Evolutionary conservation across 2,113 vertebrate genomes (phyloP).

Genomic region (Anthoscopus minutus): DNA sequence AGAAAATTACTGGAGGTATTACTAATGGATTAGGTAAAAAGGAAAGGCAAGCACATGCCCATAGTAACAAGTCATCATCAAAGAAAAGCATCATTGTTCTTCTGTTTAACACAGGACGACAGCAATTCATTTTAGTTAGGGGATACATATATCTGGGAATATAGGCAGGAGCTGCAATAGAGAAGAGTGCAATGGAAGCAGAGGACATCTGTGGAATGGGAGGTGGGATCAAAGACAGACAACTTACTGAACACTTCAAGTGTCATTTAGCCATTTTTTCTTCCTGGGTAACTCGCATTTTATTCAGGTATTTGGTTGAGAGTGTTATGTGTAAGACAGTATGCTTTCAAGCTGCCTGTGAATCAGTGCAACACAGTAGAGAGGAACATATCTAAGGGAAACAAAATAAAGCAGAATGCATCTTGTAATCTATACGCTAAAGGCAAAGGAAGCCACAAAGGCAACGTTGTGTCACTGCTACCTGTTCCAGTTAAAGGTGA

Average conservation of each 20-base stretch:
- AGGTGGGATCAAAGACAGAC: neutral
- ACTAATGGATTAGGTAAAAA: neutral
- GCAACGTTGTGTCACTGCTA: neutral
- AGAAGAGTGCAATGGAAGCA: constrained; percentile 13
- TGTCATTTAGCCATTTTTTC: constrained; percentile 46
- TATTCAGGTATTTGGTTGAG: neutral
- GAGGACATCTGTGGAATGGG: constrained; percentile 20
- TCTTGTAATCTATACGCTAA: constrained; percentile 32
- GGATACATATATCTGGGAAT: neutral
- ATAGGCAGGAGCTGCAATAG: neutral
- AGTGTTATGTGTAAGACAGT: constrained; percentile 11
- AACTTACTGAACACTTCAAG: neutral
- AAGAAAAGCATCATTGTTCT: constrained; percentile 43
- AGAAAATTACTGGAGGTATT: neutral
- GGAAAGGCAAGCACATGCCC: neutral
- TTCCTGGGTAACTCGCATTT: neutral
- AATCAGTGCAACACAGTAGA: neutral
- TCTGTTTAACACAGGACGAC: neutral
- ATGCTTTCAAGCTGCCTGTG: constrained; percentile 30
- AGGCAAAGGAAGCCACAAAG: constrained; percentile 14
- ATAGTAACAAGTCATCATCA: neutral
- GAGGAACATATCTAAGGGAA: constrained; percentile 1
- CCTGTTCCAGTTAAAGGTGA: neutral
- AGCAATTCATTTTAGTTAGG: neutral
- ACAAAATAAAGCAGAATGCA: constrained; percentile 16